These are phyloP conservation scores for Dusona sp. DNA, from an alignment of 2,888 invertebrate species.

Conservation along the genomic window DNA sequence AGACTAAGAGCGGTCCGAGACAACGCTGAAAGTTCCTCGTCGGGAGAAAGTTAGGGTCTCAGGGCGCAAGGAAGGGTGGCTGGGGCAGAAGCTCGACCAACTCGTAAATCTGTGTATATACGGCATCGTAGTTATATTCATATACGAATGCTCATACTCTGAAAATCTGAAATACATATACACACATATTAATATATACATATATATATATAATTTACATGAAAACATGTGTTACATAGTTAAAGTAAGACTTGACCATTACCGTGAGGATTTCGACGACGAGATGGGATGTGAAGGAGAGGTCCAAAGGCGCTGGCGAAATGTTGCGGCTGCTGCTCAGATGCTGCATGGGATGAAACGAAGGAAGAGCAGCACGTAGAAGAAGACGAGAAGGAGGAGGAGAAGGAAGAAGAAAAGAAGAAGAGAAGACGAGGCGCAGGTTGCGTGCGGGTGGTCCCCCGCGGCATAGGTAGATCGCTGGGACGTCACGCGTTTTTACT, in stretches of 20 bases:
- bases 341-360: constrained; percentile 39
- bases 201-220: not conserved
- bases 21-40: constrained; percentile 59
- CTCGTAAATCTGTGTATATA: constrained; percentile 69
- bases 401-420: constrained; percentile 61
- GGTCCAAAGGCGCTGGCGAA: constrained; percentile 45
- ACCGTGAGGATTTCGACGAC: constrained; percentile 46
- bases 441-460: constrained; percentile 83
- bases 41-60: constrained; percentile 47
- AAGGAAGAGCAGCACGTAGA: constrained; percentile 57
- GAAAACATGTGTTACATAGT: constrained; percentile 59
- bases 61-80: constrained; percentile 37
- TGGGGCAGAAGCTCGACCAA: constrained; percentile 60
- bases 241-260: constrained; percentile 49
- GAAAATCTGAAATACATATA: not conserved
- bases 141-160: not conserved
- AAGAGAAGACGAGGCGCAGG: constrained; percentile 76
- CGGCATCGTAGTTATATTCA: constrained; percentile 50
- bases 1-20: constrained; percentile 46
- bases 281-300: constrained; percentile 42
- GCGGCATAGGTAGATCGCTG: constrained; percentile 78
- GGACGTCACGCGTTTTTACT: constrained; percentile 79
- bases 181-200: constrained; percentile 18
- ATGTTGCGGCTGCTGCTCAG: constrained; percentile 47
- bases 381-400: constrained; percentile 64